phyloP scores from a whole-genome alignment of 37 sponge, comb jelly and placozoan genomes.

The Ephydatia muelleri region DNA sequence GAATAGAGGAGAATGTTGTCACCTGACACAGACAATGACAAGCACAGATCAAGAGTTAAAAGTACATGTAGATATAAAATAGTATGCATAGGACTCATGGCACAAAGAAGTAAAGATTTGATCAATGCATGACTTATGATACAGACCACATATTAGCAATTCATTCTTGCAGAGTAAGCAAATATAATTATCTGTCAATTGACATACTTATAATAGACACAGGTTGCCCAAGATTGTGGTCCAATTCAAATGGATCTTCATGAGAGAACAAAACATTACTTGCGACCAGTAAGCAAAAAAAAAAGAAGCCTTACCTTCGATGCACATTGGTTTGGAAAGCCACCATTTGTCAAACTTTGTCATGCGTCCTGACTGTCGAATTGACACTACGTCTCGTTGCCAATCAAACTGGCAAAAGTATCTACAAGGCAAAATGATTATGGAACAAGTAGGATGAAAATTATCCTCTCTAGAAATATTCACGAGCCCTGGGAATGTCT shows the following conservation, averaged over 20 bases:
- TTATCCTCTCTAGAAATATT: background rate
- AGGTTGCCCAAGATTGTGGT: constrained; percentile 77
- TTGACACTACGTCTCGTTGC: constrained; percentile 61
- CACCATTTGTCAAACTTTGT: constrained; percentile 87
- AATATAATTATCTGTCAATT: background rate
- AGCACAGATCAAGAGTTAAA: background rate
- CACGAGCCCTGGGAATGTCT: too few relatives aligned
- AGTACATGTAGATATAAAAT: background rate
- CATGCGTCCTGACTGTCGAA: constrained; percentile 47
- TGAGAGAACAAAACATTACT: background rate
- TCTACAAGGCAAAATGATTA: constrained; percentile 21
- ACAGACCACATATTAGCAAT: background rate
- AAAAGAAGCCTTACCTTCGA: constrained; percentile 70
- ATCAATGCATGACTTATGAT: background rate
- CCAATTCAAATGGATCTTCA: constrained; percentile 86
- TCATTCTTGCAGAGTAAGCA: too few relatives aligned
- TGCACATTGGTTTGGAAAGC: constrained; percentile 57
- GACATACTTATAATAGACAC: constrained; percentile 55
- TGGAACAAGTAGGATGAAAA: background rate
- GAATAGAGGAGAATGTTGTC: background rate
- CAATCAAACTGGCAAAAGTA: constrained; percentile 64
- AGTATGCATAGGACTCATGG: background rate
- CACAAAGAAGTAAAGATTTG: too few relatives aligned
- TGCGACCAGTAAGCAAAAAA: background rate
- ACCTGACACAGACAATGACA: background rate